Evolutionary conservation across 2,113 vertebrate genomes (phyloP).

Genomic region (Lasiurus cinereus): DNA sequence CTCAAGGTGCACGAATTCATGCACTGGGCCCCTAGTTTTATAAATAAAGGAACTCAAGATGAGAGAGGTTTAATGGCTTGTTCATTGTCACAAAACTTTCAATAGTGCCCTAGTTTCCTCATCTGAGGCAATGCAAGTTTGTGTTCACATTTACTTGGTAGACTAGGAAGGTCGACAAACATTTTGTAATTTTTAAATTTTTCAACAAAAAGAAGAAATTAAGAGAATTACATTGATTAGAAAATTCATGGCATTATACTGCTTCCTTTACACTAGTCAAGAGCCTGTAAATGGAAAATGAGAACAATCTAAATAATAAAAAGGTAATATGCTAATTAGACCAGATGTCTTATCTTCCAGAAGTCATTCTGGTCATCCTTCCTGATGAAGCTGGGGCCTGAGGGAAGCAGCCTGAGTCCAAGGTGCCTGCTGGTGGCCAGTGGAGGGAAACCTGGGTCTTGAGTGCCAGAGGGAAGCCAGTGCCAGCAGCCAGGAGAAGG

Average conservation of each 20-base stretch:
- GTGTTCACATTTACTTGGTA: conserved; percentile 25
- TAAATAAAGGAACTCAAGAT: background rate
- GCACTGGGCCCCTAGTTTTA: background rate
- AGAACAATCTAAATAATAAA: background rate
- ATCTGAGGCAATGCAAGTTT: background rate
- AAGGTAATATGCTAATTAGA: no score
- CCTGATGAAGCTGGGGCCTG: no score
- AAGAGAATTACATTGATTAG: background rate
- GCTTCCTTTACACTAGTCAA: background rate
- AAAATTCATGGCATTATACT: background rate
- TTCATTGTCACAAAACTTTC: background rate
- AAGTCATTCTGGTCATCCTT: no score
- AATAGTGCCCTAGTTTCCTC: background rate
- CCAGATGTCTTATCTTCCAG: no score
- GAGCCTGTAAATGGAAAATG: background rate
- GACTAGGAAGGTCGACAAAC: background rate
- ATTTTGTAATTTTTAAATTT: background rate
- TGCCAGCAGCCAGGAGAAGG: no score
- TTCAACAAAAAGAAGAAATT: background rate
- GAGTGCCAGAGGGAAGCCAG: no score
- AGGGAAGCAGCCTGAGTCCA: no score
- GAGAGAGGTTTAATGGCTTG: background rate
- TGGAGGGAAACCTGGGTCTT: no score
- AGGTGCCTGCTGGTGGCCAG: no score
- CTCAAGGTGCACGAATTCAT: no score